A percentile compares a stretch with the other conserved stretches of the same genome.
phyloP scores from a whole-genome alignment of 2,888 invertebrate genomes.

The Hydriomena furcata region DNA sequence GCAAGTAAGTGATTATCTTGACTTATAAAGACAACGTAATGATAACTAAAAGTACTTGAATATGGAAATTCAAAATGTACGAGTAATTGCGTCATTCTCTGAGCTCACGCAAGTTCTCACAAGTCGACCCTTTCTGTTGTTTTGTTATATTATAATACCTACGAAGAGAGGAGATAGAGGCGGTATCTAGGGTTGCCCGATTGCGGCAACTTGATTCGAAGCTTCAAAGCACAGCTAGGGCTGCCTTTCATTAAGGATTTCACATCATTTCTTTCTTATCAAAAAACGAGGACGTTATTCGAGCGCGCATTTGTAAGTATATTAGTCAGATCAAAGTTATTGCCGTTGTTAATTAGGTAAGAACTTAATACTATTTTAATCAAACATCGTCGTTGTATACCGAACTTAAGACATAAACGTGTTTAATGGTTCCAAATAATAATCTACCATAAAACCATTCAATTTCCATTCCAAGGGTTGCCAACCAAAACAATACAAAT shows the following conservation, averaged over 20 bases:
- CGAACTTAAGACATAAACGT: background rate
- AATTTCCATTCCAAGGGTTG: conserved; percentile 8
- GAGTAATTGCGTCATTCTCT: no score
- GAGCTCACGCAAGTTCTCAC: background rate
- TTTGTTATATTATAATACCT: background rate
- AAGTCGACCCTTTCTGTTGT: background rate
- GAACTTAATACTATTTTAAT: conserved; percentile 8
- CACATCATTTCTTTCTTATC: background rate
- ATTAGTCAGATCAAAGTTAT: background rate
- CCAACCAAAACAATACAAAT: conserved; percentile 15
- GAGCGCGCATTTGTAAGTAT: background rate
- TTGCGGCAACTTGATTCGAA: conserved; percentile 10
- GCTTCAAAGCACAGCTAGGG: background rate
- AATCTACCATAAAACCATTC: background rate
- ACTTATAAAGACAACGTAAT: no score
- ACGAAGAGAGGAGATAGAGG: background rate
- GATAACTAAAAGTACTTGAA: no score
- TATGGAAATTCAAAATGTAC: background rate
- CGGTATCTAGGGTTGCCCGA: conserved; percentile 4
- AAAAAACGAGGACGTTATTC: background rate
- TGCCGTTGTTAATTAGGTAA: background rate
- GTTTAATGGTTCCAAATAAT: background rate
- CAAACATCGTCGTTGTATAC: background rate
- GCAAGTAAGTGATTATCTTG: no score
- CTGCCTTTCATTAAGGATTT: conserved; percentile 2